Conservation (phyloP, 2,888 invertebrate species). For the Hemithea aestivaria region DNA sequence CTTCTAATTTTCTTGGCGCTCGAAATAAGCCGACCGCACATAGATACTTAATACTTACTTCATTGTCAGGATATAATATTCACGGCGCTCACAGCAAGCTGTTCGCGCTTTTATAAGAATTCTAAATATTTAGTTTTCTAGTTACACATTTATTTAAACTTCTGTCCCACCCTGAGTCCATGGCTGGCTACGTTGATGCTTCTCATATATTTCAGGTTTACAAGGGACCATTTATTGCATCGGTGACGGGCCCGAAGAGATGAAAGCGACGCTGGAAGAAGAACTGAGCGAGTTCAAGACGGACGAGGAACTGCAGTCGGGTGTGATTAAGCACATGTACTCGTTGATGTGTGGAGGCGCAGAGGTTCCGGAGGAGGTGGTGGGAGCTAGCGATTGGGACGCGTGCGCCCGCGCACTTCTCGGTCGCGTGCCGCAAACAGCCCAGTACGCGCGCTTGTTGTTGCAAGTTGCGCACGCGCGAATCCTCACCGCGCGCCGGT, state of each 20-base stretch:
- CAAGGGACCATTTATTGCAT: conserved; percentile 52
- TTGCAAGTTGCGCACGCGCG: conserved; percentile 42
- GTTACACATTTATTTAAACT: too few species aligned
- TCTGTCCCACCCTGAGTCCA: too few species aligned
- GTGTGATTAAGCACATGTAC: conserved; percentile 45
- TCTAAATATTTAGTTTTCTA: too few species aligned
- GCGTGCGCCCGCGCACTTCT: conserved; percentile 38
- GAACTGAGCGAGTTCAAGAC: conserved; percentile 32
- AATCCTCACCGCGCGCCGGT: conserved; percentile 27
- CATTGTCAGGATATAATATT: too few species aligned
- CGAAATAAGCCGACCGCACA: too few species aligned
- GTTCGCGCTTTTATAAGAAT: too few species aligned
- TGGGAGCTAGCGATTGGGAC: conserved; percentile 31
- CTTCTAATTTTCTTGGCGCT: too few species aligned
- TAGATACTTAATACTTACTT: conserved; percentile 43
- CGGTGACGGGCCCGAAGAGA: conserved; percentile 45
- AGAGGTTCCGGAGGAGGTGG: conserved; percentile 20
- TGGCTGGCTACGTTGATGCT: too few species aligned
- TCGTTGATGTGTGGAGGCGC: conserved; percentile 32
- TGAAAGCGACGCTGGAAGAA: conserved; percentile 31
- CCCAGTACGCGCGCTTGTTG: conserved; percentile 44
- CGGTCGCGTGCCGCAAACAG: conserved; percentile 44
- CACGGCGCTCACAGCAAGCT: too few species aligned
- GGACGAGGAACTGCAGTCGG: conserved; percentile 41
- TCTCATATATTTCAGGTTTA: conserved; percentile 38